Percentiles rank a stretch among this genome's conserved stretches.
phyloP scores from a whole-genome alignment of 1,140 invertebrate species.

The Theocolax elegans region DNA sequence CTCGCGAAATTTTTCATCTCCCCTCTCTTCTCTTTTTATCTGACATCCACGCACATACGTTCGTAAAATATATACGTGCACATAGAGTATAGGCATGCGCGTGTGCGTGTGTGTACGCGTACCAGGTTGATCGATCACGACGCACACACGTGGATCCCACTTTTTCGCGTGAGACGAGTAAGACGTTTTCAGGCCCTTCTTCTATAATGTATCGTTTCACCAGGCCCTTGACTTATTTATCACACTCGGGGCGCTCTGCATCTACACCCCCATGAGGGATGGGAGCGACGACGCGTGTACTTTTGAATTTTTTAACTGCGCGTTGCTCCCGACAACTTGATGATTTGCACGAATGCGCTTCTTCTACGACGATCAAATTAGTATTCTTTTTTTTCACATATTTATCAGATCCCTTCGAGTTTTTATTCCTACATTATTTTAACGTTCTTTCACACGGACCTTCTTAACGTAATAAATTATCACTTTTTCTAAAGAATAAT shows the following conservation, averaged over 20 bases:
- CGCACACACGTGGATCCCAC: no score
- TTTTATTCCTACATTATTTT: no score
- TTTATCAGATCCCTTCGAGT: no score
- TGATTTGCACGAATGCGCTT: conserved; percentile 21
- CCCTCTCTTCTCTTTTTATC: background rate
- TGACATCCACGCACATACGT: background rate
- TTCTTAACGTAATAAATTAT: no score
- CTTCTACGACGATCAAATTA: background rate
- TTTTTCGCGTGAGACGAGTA: background rate
- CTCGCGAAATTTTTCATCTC: conserved; percentile 32
- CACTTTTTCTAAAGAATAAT: no score
- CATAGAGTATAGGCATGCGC: no score
- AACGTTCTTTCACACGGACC: no score
- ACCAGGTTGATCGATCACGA: no score
- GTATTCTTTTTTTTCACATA: background rate
- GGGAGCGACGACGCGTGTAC: background rate
- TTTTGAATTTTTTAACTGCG: conserved; percentile 22
- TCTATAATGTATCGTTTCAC: conserved; percentile 29
- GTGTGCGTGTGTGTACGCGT: no score
- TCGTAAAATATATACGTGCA: no score
- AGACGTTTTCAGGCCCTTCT: background rate
- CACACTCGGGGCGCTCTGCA: conserved; percentile 10
- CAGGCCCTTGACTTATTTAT: conserved; percentile 38
- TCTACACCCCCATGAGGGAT: no score
- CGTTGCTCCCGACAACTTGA: conserved; percentile 17